Conservation (phyloP, 2,888 invertebrate genomes). For the Scaptodrosophila latifasciaeformis region DNA sequence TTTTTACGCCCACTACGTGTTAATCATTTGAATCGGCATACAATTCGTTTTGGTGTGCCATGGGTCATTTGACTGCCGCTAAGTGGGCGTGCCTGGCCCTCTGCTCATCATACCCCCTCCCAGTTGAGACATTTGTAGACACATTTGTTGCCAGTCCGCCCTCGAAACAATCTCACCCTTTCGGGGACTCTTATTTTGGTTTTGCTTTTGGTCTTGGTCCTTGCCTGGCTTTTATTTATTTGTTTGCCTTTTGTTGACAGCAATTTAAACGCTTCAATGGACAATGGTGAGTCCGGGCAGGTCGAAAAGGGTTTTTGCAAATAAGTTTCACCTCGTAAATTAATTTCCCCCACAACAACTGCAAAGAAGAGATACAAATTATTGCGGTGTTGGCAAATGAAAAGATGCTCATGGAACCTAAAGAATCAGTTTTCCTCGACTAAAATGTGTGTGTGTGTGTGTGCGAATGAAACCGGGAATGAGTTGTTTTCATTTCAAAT, state of each 20-base stretch:
- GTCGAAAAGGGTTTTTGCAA: slow-evolving; percentile 63
- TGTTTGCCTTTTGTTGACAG: slow-evolving; percentile 68
- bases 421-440: neutral
- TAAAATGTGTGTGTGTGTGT: slow-evolving; percentile 8
- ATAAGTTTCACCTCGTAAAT: slow-evolving; percentile 66
- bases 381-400: slow-evolving; percentile 11
- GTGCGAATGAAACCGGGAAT: too few species aligned
- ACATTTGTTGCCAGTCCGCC: slow-evolving; percentile 46
- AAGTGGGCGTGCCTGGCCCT: neutral
- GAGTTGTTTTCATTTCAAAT: too few species aligned
- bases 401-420: too few species aligned
- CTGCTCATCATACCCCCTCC: neutral
- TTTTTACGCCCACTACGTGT: slow-evolving; percentile 41
- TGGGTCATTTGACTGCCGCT: slow-evolving; percentile 45
- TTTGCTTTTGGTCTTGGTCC: neutral
- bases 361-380: slow-evolving; percentile 50
- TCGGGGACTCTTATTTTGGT: slow-evolving; percentile 20
- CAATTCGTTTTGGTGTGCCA: slow-evolving; percentile 45
- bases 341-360: slow-evolving; percentile 44
- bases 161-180: too few species aligned
- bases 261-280: slow-evolving; percentile 68
- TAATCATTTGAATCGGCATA: slow-evolving; percentile 57
- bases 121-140: slow-evolving; percentile 42
- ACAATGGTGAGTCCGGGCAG: slow-evolving; percentile 33
- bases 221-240: slow-evolving; percentile 59